Percentiles rank a stretch among this genome's conserved stretches.
Conservation (phyloP, 1,140 invertebrate species). For the Papilio dardanus region DNA sequence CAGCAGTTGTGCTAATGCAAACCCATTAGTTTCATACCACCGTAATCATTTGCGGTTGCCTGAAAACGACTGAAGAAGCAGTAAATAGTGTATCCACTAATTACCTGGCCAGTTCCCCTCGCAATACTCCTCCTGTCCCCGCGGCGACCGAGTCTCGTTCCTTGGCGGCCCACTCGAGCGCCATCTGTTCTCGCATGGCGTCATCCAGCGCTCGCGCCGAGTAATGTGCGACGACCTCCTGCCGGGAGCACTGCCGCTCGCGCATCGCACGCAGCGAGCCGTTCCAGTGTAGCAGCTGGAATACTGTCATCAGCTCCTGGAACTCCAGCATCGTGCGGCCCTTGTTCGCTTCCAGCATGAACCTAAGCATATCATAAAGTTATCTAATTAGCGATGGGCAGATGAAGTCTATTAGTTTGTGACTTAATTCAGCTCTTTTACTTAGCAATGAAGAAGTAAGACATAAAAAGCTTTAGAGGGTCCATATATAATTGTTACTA, state of each 20-base stretch:
- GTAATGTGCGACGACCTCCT: constrained; percentile 97
- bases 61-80: not conserved
- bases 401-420: too few species aligned
- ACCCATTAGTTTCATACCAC: too few species aligned
- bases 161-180: constrained; percentile 96
- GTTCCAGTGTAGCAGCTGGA: constrained; percentile 98
- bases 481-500: too few species aligned
- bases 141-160: constrained; percentile 88
- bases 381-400: too few species aligned
- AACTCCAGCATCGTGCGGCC: constrained; percentile 97
- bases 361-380: too few species aligned
- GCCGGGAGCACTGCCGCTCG: constrained; percentile 96
- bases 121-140: constrained; percentile 86
- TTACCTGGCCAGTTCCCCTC: constrained; percentile 87
- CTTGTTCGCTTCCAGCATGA: constrained; percentile 97
- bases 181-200: constrained; percentile 98
- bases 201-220: constrained; percentile 95
- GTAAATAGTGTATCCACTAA: not conserved
- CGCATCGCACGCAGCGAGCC: constrained; percentile 96
- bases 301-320: constrained; percentile 98
- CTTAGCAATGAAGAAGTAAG: too few species aligned
- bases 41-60: not conserved
- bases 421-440: too few species aligned
- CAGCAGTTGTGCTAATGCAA: too few species aligned
- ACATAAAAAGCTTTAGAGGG: too few species aligned